phyloP scores from a whole-genome alignment of 1,140 invertebrate genomes.

The Tetramorium parvispinum region DNA sequence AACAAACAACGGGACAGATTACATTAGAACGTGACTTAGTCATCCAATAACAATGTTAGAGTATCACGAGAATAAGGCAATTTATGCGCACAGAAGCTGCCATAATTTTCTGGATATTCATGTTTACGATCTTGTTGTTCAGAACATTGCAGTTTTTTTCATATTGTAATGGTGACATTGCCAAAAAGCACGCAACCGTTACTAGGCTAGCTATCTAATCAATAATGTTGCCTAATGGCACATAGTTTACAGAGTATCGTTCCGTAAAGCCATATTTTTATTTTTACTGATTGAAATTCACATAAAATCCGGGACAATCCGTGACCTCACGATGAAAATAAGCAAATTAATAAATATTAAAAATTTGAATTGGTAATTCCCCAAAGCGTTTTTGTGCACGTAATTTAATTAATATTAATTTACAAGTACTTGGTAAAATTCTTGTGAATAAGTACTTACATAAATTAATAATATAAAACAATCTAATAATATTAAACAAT shows the following conservation, averaged over 20 bases:
- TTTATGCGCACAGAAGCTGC: neutral
- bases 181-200: constrained; percentile 14
- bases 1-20: constrained; percentile 4
- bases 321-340: neutral
- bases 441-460: neutral
- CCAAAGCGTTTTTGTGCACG: neutral
- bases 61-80: neutral
- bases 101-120: neutral
- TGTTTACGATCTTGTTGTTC: neutral
- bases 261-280: neutral
- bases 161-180: constrained; percentile 4
- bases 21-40: neutral
- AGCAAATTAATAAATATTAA: neutral
- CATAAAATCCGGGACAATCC: neutral
- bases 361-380: neutral
- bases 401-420: constrained; percentile 6
- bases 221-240: neutral
- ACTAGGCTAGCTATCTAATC: neutral
- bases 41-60: neutral
- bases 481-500: neutral
- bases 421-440: neutral
- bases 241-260: neutral
- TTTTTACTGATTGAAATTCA: neutral
- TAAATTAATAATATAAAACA: constrained; percentile 3
- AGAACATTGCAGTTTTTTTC: neutral